These are phyloP conservation scores for Arctia plantaginis DNA, from an alignment of 2,888 invertebrate genomes.

Conservation along the genomic window DNA sequence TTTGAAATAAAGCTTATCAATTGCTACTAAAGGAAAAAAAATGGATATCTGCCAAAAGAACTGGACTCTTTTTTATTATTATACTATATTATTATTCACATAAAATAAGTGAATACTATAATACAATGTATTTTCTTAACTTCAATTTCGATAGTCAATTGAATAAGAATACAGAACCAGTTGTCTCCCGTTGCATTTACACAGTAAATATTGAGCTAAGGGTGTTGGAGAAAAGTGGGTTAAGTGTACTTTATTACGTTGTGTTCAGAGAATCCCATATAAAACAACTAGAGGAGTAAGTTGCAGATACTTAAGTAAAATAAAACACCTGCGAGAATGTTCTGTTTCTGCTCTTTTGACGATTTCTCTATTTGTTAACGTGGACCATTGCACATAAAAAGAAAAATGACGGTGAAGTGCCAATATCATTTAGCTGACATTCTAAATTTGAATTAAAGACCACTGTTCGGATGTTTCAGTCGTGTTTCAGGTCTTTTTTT, in stretches of 20 bases:
- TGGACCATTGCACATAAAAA: background rate
- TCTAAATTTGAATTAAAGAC: too few species aligned
- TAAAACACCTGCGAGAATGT: constrained; percentile 1
- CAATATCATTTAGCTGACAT: too few species aligned
- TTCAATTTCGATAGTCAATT: background rate
- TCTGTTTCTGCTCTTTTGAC: background rate
- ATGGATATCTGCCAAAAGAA: background rate
- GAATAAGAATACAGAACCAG: constrained; percentile 17
- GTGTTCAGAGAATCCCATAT: constrained; percentile 36
- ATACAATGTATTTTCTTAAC: background rate
- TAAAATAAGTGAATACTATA: background rate
- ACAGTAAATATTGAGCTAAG: constrained; percentile 35
- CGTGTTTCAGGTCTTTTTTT: too few species aligned
- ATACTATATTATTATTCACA: background rate
- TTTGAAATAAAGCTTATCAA: background rate
- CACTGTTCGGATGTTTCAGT: too few species aligned
- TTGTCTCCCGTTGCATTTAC: constrained; percentile 27
- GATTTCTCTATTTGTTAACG: background rate
- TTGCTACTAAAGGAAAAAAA: background rate
- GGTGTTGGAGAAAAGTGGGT: constrained; percentile 33
- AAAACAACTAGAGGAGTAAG: constrained; percentile 30
- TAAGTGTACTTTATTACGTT: constrained; percentile 41
- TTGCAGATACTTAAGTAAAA: constrained; percentile 15
- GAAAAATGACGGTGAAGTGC: background rate
- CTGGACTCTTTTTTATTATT: background rate